Evolutionary conservation across 2,888 invertebrate genomes (phyloP).

Genomic region (Argyra leucocephala): DNA sequence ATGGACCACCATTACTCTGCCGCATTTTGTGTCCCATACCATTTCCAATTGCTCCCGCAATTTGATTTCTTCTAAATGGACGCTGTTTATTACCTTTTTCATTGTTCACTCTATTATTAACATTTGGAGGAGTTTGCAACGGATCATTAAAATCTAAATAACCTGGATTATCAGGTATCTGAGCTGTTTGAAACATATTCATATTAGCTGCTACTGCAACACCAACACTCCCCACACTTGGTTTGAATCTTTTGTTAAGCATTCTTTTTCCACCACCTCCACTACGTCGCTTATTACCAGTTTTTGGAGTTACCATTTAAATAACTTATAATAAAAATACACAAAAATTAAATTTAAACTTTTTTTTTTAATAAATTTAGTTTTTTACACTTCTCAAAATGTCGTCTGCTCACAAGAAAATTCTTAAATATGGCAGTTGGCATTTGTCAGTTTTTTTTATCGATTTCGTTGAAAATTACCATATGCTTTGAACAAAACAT

Average conservation of each 20-base stretch:
- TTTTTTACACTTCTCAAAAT: background rate
- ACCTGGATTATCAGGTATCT: constrained; percentile 42
- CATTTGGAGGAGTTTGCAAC: constrained; percentile 24
- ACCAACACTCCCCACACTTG: background rate
- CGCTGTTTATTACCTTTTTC: constrained; percentile 15
- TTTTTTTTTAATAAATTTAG: too few species aligned
- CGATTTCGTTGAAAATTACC: background rate
- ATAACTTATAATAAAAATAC: background rate
- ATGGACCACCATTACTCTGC: background rate
- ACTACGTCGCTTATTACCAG: background rate
- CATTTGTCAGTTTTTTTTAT: too few species aligned
- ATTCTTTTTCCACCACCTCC: background rate
- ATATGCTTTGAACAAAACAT: background rate
- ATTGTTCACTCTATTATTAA: constrained; percentile 19
- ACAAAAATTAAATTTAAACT: background rate
- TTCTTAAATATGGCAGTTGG: background rate
- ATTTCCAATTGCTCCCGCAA: constrained; percentile 11
- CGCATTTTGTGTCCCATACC: constrained; percentile 23
- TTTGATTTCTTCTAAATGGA: background rate
- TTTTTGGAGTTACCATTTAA: constrained; percentile 1
- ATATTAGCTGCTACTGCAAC: constrained; percentile 23
- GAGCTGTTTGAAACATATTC: constrained; percentile 38
- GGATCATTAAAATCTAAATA: constrained; percentile 42
- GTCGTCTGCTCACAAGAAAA: background rate
- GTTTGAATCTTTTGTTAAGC: constrained; percentile 5